Conservation (phyloP, 2,888 invertebrate genomes). For the Ennomos erosarius region DNA sequence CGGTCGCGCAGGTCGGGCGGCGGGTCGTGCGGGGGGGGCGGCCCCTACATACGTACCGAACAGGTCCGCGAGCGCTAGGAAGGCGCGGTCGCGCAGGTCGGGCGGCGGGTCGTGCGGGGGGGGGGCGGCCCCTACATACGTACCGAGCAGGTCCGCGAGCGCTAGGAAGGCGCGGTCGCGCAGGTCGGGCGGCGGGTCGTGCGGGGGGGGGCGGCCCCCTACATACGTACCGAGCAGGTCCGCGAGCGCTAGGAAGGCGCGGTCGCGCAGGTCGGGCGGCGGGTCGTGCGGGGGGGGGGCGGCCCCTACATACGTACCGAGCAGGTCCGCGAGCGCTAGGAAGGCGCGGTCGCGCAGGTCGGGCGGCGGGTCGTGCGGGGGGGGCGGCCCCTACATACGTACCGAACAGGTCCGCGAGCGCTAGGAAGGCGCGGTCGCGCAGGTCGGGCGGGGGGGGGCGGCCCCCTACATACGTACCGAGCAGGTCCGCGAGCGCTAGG, state of each 20-base stretch:
- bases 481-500: constrained; percentile 92
- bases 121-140: too few relatives aligned
- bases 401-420: constrained; percentile 94
- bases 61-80: constrained; percentile 93
- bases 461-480: too few relatives aligned
- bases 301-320: too few relatives aligned
- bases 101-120: constrained; percentile 86
- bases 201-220: constrained; percentile 93
- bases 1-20: constrained; percentile 80
- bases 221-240: too few relatives aligned
- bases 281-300: constrained; percentile 86
- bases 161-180: constrained; percentile 79
- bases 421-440: constrained; percentile 91
- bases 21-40: constrained; percentile 93
- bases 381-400: too few relatives aligned
- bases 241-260: constrained; percentile 92
- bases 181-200: constrained; percentile 91
- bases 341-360: constrained; percentile 86
- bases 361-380: constrained; percentile 93
- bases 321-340: constrained; percentile 88
- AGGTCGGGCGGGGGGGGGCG: constrained; percentile 78
- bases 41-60: too few relatives aligned
- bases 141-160: constrained; percentile 88
- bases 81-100: constrained; percentile 88
- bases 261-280: constrained; percentile 84